A percentile compares a stretch with the other conserved stretches of the same genome.
Evolutionary conservation across 2,797 vertebrate genomes (phyloP).

Genomic region (Scyliorhinus canicula): DNA sequence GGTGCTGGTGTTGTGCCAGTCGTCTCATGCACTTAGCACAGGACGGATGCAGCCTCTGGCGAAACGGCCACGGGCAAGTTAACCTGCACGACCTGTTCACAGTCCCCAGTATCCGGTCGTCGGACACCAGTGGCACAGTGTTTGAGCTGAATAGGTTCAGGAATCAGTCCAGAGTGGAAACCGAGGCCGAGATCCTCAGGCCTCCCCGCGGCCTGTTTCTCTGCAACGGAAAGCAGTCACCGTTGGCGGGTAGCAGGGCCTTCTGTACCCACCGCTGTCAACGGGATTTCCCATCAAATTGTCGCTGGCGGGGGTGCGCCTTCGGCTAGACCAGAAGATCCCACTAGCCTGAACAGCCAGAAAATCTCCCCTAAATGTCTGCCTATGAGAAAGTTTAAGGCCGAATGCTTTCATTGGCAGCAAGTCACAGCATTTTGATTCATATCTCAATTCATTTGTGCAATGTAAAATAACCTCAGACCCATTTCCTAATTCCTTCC

Average conservation of each 20-base stretch:
- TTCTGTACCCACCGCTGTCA: too few species aligned
- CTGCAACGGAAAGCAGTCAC: too few species aligned
- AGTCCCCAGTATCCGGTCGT: not conserved
- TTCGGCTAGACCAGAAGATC: too few species aligned
- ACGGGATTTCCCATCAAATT: too few species aligned
- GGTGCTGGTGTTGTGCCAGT: not conserved
- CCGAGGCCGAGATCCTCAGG: too few species aligned
- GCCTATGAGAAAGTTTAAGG: not conserved
- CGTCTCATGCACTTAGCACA: not conserved
- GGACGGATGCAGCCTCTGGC: not conserved
- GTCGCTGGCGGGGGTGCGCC: too few species aligned
- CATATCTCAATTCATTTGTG: not conserved
- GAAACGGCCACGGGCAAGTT: too few species aligned
- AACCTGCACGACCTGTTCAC: not conserved
- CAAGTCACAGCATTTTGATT: not conserved
- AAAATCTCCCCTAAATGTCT: too few species aligned
- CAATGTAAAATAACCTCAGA: constrained; percentile 1
- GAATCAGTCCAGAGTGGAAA: not conserved
- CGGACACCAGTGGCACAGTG: not conserved
- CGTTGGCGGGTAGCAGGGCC: too few species aligned
- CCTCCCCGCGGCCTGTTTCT: too few species aligned
- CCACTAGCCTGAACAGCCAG: too few species aligned
- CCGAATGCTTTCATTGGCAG: not conserved
- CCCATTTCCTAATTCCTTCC: not conserved
- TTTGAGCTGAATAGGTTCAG: not conserved